These are phyloP conservation scores for Kryptopterus vitreolus DNA, from an alignment of 2,797 vertebrate species.

Conservation along the genomic window DNA sequence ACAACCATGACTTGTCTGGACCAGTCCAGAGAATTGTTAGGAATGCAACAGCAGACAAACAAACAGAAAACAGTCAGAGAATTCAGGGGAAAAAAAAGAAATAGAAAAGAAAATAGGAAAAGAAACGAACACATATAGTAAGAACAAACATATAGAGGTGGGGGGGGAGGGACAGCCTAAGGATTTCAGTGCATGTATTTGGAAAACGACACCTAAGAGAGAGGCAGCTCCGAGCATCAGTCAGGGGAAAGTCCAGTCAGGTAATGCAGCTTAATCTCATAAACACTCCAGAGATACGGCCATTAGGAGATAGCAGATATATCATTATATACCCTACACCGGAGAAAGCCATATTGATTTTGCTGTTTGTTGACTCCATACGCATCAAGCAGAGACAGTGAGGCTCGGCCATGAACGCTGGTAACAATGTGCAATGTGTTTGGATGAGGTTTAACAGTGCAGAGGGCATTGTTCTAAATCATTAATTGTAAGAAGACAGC, in stretches of 20 bases:
- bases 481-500: not conserved
- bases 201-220: slow-evolving; percentile 33
- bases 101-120: slow-evolving; percentile 74
- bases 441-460: not conserved
- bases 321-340: slow-evolving; percentile 68
- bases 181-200: slow-evolving; percentile 62
- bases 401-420: slow-evolving; percentile 47
- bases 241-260: slow-evolving; percentile 32
- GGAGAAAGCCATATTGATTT: slow-evolving; percentile 68
- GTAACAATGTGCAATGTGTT: slow-evolving; percentile 25
- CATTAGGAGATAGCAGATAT: slow-evolving; percentile 75
- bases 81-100: slow-evolving; percentile 75
- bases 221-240: slow-evolving; percentile 36
- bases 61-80: slow-evolving; percentile 68
- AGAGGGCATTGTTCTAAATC: not conserved
- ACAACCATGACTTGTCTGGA: slow-evolving; percentile 99
- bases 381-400: slow-evolving; percentile 40
- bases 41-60: slow-evolving; percentile 71
- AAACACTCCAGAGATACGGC: slow-evolving; percentile 68
- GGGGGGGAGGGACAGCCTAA: slow-evolving; percentile 63
- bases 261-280: slow-evolving; percentile 65
- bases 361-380: slow-evolving; percentile 57
- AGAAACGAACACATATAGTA: slow-evolving; percentile 65
- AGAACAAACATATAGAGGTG: slow-evolving; percentile 31
- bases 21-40: slow-evolving; percentile 81